phyloP scores from a whole-genome alignment of 2,888 invertebrate genomes.

The Drosophila demipolita region DNA sequence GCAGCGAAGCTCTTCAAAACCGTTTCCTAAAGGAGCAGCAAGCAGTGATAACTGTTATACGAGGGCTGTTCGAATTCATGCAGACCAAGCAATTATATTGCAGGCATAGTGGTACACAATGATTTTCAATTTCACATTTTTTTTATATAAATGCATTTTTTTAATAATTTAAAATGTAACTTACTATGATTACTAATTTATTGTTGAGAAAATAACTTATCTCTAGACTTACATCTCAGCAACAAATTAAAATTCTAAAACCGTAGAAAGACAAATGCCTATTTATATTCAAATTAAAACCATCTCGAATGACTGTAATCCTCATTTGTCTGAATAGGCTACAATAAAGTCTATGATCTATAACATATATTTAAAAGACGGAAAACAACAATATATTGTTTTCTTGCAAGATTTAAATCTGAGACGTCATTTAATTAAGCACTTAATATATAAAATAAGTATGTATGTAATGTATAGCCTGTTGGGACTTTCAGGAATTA shows the following conservation, averaged over 20 bases:
- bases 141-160: neutral
- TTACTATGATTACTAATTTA: neutral
- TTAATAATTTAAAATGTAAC: no score
- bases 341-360: no score
- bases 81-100: neutral
- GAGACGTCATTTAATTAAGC: neutral
- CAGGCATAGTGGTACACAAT: conserved; percentile 9
- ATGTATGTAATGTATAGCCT: neutral
- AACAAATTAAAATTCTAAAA: neutral
- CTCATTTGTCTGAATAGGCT: no score
- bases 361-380: neutral
- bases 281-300: neutral
- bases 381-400: neutral
- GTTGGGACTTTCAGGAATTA: neutral
- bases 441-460: neutral
- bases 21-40: conserved; percentile 16
- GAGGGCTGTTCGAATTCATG: conserved; percentile 18
- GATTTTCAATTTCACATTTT: neutral
- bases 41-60: conserved; percentile 49
- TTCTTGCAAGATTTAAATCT: neutral
- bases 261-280: neutral
- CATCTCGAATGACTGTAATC: no score
- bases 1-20: neutral
- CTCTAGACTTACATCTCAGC: no score
- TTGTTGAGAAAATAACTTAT: neutral